A percentile compares a stretch with the other conserved stretches of the same genome.
These are phyloP conservation scores for Scelioninae gen. 1 DNA, from an alignment of 2,888 invertebrate genomes.

Conservation along the genomic window DNA sequence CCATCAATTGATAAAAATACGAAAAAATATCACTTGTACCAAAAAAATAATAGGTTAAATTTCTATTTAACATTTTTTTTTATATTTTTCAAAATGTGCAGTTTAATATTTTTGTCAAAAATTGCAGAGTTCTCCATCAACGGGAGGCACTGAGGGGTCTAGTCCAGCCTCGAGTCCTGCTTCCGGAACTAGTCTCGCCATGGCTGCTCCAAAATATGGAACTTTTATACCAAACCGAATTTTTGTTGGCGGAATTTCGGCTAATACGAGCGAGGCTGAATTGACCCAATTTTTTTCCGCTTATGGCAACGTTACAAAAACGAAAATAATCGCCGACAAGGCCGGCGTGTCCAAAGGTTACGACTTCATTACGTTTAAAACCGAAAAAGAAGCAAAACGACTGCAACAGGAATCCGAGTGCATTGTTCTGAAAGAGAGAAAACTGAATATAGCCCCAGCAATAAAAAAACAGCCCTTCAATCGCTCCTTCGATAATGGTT, in stretches of 20 bases:
- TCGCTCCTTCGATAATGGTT: slow-evolving; percentile 85
- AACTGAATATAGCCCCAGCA: slow-evolving; percentile 94
- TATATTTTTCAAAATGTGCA: no score
- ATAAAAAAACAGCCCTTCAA: slow-evolving; percentile 91
- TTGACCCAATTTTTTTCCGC: slow-evolving; percentile 95
- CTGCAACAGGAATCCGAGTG: slow-evolving; percentile 90
- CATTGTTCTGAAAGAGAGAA: slow-evolving; percentile 91
- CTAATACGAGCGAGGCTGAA: slow-evolving; percentile 96
- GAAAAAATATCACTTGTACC: no score
- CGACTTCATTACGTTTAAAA: slow-evolving; percentile 94
- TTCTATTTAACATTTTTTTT: no score
- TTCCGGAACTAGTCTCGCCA: slow-evolving; percentile 81
- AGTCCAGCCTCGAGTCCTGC: slow-evolving; percentile 84
- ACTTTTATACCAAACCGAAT: slow-evolving; percentile 97
- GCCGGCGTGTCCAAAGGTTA: slow-evolving; percentile 98
- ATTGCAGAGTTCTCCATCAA: slow-evolving; percentile 80
- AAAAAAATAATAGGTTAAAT: no score
- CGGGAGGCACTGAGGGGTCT: slow-evolving; percentile 83
- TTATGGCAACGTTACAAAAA: slow-evolving; percentile 94
- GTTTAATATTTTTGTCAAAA: no score
- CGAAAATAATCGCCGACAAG: slow-evolving; percentile 97
- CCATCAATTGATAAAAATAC: no score
- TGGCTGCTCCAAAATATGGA: slow-evolving; percentile 85
- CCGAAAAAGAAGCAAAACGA: slow-evolving; percentile 92
- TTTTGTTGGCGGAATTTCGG: slow-evolving; percentile 97